These are phyloP conservation scores for Prosapia bicincta DNA, from an alignment of 2,888 invertebrate species.

Conservation along the genomic window DNA sequence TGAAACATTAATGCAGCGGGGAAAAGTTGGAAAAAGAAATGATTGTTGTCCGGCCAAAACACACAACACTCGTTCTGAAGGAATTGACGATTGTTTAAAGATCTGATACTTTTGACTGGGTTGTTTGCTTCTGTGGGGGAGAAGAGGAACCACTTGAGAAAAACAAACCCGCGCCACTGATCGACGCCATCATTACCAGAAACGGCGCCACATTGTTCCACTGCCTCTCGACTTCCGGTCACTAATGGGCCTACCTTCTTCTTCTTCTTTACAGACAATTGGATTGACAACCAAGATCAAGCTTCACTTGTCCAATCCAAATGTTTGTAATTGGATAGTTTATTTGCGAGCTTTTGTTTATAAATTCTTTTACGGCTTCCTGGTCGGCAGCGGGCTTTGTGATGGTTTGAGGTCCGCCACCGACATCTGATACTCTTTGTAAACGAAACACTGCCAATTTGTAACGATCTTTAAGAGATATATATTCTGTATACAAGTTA, in stretches of 20 bases:
- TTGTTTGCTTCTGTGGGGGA: conserved; percentile 2
- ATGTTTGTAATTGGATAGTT: not conserved
- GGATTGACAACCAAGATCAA: not conserved
- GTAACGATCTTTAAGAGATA: too few species aligned
- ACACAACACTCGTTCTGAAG: not conserved
- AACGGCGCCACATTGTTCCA: not conserved
- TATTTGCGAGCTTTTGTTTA: not conserved
- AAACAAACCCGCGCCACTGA: not conserved
- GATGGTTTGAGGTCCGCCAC: not conserved
- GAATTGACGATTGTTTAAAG: not conserved
- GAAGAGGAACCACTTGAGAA: not conserved
- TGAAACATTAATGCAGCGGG: not conserved
- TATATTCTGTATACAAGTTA: too few species aligned
- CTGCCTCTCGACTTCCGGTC: not conserved
- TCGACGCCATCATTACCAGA: not conserved
- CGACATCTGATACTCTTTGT: too few species aligned
- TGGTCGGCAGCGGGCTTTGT: too few species aligned
- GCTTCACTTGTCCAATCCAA: not conserved
- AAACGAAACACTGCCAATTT: too few species aligned
- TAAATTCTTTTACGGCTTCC: too few species aligned
- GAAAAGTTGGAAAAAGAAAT: not conserved
- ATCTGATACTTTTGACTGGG: not conserved
- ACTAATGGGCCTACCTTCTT: not conserved
- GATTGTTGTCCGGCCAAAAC: not conserved
- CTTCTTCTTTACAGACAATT: not conserved